Conservation (phyloP, 2,888 invertebrate genomes). For the Cheilosia soror region DNA sequence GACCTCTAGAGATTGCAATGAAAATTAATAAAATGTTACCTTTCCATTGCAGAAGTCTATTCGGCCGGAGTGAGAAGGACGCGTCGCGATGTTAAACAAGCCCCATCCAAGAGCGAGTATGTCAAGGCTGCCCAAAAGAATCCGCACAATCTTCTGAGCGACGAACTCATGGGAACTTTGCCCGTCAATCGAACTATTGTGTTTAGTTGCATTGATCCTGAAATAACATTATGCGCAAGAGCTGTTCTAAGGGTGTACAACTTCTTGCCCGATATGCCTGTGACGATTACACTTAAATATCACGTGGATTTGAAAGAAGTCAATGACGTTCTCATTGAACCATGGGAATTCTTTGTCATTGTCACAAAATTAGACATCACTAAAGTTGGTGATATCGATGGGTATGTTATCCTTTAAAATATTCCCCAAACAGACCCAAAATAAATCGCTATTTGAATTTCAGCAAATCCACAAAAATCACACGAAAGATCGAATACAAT, state of each 20-base stretch:
- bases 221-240: constrained; percentile 81
- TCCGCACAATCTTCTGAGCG: constrained; percentile 80
- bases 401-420: constrained; percentile 54
- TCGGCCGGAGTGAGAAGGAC: constrained; percentile 74
- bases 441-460: neutral
- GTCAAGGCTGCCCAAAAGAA: constrained; percentile 80
- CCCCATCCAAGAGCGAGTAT: constrained; percentile 80
- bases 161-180: constrained; percentile 80
- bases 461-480: constrained; percentile 78
- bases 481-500: constrained; percentile 81
- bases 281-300: constrained; percentile 81
- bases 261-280: constrained; percentile 80
- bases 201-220: constrained; percentile 82
- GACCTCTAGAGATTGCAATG: too few species aligned
- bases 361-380: constrained; percentile 79
- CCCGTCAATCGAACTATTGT: constrained; percentile 83
- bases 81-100: constrained; percentile 78
- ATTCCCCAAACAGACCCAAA: too few species aligned
- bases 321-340: constrained; percentile 82
- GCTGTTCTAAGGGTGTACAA: constrained; percentile 81
- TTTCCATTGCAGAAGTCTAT: constrained; percentile 73
- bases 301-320: constrained; percentile 82
- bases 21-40: neutral
- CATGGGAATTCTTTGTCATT: constrained; percentile 83
- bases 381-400: constrained; percentile 79